Base-by-base conservation (phyloP, 2,113 vertebrate species). In the Myotis lucifugus region DNA sequence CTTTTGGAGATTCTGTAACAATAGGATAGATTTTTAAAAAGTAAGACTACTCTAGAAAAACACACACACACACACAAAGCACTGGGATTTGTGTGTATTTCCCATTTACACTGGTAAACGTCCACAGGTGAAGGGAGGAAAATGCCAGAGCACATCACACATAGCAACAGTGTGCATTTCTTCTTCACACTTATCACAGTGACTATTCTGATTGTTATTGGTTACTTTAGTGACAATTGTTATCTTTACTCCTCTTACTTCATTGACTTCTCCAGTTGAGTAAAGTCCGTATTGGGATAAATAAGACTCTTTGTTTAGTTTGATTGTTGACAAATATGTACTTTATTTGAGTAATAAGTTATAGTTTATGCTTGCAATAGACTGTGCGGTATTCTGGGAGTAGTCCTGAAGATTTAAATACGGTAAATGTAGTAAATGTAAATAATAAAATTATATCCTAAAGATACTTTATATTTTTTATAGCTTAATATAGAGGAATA, bases 401-500 rank as follows among this genome's bases (percentile, higher is more conserved):
- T 86, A 73, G 25, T 76, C 79, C 46, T 96, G 48, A 96, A 93
- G 88, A 92, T 95, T 50, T 95, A 97, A 97, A 95, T 73, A 9
- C 40, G 97, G 92, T 85, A 97, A 97, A 97, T 98, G 77, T 52
- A 90, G 52, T 96, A 91, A 98, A 92, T 90, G 76, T 50, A 94
- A 76, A 52, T 32, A 95, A 91, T 92, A 88, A 95, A 95, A 97
- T 78, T 97, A 88, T 86, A 96, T 97, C 93, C 81, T 85, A 96
- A 81, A 97, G 76, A 92, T 77, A 85, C 13, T 66, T 72, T 90
- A 29, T n/a, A 27, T 91, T 78, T 95, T 96, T 86, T 92, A 79
- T 94, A 88, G 73, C 23, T 97, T 96, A 95, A 93, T 95, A 50
- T 46, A 85, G 64, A 34, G 79, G 67, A 52, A 78, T 95, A 59